phyloP scores from a whole-genome alignment of 2,113 vertebrate genomes.

The Nansenia antarctica region DNA sequence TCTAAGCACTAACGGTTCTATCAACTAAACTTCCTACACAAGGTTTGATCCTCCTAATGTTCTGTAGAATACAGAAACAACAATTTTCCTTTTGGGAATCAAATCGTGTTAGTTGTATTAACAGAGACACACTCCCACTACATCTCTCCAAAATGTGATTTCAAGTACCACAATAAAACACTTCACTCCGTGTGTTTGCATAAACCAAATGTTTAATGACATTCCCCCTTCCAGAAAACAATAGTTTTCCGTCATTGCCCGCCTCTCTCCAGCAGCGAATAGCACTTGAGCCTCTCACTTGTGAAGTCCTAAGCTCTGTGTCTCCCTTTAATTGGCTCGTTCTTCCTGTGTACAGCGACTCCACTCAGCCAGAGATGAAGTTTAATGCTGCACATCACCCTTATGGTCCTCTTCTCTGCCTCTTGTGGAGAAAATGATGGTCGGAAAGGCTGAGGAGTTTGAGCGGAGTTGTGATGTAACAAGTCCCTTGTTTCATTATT shows the following conservation, averaged over 20 bases:
- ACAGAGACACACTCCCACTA: background rate
- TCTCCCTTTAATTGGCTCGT: conserved; percentile 48
- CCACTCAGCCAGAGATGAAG: conserved; percentile 35
- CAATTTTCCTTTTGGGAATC: background rate
- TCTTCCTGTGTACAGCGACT: conserved; percentile 27
- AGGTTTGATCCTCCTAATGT: background rate
- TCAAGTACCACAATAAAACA: conserved; percentile 7
- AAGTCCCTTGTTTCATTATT: conserved; percentile 16
- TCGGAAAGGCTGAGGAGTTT: conserved; percentile 3
- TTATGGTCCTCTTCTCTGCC: conserved; percentile 16
- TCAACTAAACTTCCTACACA: background rate
- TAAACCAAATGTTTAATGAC: conserved; percentile 25
- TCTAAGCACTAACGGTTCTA: background rate
- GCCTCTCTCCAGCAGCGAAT: conserved; percentile 22
- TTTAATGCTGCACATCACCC: conserved; percentile 47
- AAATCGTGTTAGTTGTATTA: background rate
- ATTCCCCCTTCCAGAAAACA: conserved; percentile 1
- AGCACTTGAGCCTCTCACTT: conserved; percentile 27
- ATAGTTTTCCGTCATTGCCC: conserved; percentile 9
- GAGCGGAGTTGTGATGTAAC: background rate
- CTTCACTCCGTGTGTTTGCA: background rate
- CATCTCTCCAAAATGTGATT: background rate
- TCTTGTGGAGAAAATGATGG: conserved; percentile 20
- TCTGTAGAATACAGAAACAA: background rate
- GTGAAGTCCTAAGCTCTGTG: conserved; percentile 32